Evolutionary conservation across 2,888 invertebrate species (phyloP).

Genomic region (Cecidostiba fungosa): DNA sequence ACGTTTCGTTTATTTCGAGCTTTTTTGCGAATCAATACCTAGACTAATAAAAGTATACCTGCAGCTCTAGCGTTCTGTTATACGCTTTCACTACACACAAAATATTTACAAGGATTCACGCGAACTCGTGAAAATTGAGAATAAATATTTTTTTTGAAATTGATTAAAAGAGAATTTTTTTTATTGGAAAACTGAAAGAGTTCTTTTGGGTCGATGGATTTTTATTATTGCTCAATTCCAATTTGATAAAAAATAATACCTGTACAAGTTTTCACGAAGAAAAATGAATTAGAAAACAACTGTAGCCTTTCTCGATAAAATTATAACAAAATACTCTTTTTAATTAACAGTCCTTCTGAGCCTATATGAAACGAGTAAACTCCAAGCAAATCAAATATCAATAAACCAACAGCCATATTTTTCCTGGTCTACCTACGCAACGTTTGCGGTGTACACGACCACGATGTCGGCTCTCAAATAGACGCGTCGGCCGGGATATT

Average conservation of each 20-base stretch:
- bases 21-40: background rate
- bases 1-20: background rate
- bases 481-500: slow-evolving; percentile 9
- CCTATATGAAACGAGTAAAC: background rate
- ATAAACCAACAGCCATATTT: background rate
- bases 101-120: slow-evolving; percentile 36
- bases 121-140: slow-evolving; percentile 6
- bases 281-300: too few species aligned
- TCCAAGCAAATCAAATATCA: background rate
- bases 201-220: too few species aligned
- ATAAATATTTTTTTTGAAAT: slow-evolving; percentile 22
- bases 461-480: background rate
- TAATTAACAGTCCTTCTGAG: background rate
- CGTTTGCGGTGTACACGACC: background rate
- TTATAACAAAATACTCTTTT: too few species aligned
- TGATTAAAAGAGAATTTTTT: background rate
- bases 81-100: background rate
- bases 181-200: background rate
- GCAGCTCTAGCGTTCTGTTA: too few species aligned
- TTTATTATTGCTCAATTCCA: too few species aligned
- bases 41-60: slow-evolving; percentile 16
- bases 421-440: background rate
- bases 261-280: too few species aligned
- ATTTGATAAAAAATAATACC: too few species aligned
- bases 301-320: too few species aligned